Base-by-base conservation (phyloP, 1,140 invertebrate genomes). In the Drosophila orosa region DNA sequence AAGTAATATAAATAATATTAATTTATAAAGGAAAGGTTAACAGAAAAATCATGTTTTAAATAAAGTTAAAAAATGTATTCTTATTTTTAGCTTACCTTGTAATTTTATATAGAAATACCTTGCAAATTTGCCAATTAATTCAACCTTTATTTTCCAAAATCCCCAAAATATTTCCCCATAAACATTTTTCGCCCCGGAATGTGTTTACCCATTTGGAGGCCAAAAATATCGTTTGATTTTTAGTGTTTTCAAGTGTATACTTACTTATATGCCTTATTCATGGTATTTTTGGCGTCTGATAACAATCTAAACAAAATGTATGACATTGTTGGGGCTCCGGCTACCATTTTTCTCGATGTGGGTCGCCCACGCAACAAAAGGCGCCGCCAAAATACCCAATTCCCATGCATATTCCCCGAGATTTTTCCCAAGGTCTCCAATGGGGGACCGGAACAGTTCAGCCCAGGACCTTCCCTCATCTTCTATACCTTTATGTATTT, bases 291-390 rank as follows among this genome's bases (percentile, higher is more conserved):
- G 79, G 83, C 69, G 66, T 87, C 86, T 86, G 83, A 86, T 86
- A 86, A 82, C 62, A 86, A 86, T 86, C 83, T 87, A 73, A 87
- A 77, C 83, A 87, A 86, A 86, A 87, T 87, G 83, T 86, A 86
- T 62, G 83, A 69, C 83, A 86, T 87, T 87, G 79, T 82, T 52
- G 65, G 69, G 73, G 37, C 42, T 45, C 42, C 42, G 22, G 58
- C 54, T 71, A 27, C 74, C 56, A 60, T 31, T 45, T 74, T 31
- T 60, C 27, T 24, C 45, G 17, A 68, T 42, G 50, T 63, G 68
- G 68, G 58, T 63, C 68, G 72, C 72, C 72, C 67, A 68, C 67
- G 22, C 42, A 68, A 57, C 62, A 68, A 69, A 62, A 62, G 55
- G 39, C 19, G 45, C 65, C 63, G 42, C 40, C 63, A 45, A 71